phyloP scores from a whole-genome alignment of 2,888 invertebrate genomes.

The Dasysyrphus albostriatus region DNA sequence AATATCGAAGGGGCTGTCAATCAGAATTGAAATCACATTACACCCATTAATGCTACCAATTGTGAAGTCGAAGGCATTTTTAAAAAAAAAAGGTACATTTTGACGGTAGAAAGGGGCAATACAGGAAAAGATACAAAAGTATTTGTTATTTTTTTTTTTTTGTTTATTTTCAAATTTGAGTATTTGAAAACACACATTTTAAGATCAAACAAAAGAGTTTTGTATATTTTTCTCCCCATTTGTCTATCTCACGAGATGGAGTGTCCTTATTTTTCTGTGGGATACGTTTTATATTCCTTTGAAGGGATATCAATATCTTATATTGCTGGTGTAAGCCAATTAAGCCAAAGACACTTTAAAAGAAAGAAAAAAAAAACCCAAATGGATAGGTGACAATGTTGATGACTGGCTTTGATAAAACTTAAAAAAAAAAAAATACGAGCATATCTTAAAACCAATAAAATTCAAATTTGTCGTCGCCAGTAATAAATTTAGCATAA shows the following conservation, averaged over 20 bases:
- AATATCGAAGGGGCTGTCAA: constrained; percentile 66
- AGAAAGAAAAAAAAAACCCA: background rate
- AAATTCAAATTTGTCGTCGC: constrained; percentile 73
- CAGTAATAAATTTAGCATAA: constrained; percentile 63
- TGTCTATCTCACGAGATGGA: constrained; percentile 24
- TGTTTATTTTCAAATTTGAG: constrained; percentile 31
- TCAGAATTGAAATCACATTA: constrained; percentile 75
- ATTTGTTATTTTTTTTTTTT: constrained; percentile 29
- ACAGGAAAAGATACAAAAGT: constrained; percentile 36
- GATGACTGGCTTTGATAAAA: constrained; percentile 61
- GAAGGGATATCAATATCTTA: constrained; percentile 36
- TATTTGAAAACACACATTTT: constrained; percentile 49
- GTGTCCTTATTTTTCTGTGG: constrained; percentile 36
- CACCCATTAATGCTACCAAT: constrained; percentile 68
- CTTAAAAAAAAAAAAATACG: background rate
- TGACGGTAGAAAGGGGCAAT: background rate
- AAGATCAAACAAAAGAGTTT: constrained; percentile 41
- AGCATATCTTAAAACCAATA: constrained; percentile 60
- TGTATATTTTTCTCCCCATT: constrained; percentile 37
- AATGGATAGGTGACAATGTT: constrained; percentile 39
- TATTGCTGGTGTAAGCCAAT: constrained; percentile 41
- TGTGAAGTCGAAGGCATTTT: constrained; percentile 19
- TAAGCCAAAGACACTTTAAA: constrained; percentile 28
- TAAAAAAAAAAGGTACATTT: background rate
- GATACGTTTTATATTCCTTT: constrained; percentile 21